phyloP scores from a whole-genome alignment of 2,113 vertebrate species.

The Poeciliopsis occidentalis region DNA sequence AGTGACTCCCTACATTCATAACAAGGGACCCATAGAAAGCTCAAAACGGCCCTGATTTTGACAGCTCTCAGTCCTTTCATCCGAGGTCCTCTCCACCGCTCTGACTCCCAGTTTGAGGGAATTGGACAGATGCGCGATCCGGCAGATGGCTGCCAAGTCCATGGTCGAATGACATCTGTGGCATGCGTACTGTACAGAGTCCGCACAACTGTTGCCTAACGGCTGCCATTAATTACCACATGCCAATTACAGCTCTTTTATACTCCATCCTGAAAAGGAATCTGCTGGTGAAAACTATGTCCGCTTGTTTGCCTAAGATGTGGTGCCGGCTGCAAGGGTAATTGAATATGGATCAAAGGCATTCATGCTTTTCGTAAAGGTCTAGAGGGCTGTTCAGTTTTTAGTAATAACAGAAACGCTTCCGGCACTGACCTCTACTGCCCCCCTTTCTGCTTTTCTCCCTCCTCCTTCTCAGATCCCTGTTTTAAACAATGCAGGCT shows the following conservation, averaged over 20 bases:
- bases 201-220: background rate
- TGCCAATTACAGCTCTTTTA: slow-evolving; percentile 8
- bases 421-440: slow-evolving; percentile 58
- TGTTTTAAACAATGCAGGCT: slow-evolving; percentile 41
- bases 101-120: slow-evolving; percentile 47
- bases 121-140: slow-evolving; percentile 59
- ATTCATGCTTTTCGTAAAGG: slow-evolving; percentile 55
- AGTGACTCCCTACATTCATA: no score
- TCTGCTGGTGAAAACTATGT: slow-evolving; percentile 19
- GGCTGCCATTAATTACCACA: background rate
- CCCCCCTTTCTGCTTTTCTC: slow-evolving; percentile 16
- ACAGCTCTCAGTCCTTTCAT: slow-evolving; percentile 75
- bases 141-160: slow-evolving; percentile 51
- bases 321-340: slow-evolving; percentile 29
- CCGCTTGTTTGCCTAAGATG: slow-evolving; percentile 13
- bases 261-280: background rate
- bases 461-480: slow-evolving; percentile 20
- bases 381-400: slow-evolving; percentile 64
- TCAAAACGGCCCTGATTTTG: no score
- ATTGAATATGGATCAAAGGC: slow-evolving; percentile 74
- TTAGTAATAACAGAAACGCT: slow-evolving; percentile 75
- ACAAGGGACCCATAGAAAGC: no score
- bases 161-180: slow-evolving; percentile 31
- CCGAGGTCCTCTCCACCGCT: slow-evolving; percentile 46
- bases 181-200: slow-evolving; percentile 23